A percentile compares a stretch with the other conserved stretches of the same genome.
These are phyloP conservation scores for Perognathus longimembris DNA, from an alignment of 2,113 vertebrate genomes.

Conservation along the genomic window DNA sequence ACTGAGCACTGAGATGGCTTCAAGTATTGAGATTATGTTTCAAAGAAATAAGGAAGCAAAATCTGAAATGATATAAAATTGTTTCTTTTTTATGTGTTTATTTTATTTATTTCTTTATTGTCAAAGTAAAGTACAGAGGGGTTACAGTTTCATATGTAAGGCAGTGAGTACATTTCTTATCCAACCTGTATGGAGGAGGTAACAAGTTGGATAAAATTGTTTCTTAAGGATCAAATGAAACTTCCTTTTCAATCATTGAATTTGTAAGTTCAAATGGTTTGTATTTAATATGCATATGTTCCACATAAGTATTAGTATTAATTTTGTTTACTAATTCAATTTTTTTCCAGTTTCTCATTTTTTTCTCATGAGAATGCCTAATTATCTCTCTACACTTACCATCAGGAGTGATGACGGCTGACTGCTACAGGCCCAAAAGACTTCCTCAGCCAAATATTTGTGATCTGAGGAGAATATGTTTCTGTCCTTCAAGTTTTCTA, in stretches of 20 bases:
- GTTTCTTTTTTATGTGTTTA: too few relatives aligned
- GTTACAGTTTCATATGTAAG: too few relatives aligned
- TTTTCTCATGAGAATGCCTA: conserved; percentile 63
- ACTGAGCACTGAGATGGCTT: background rate
- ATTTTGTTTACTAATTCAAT: conserved; percentile 65
- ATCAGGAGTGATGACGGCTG: background rate
- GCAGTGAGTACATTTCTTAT: too few relatives aligned
- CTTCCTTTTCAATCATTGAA: background rate
- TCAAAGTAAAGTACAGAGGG: too few relatives aligned
- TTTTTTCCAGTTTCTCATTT: background rate
- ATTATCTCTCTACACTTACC: conserved; percentile 32
- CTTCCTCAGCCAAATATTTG: conserved; percentile 42
- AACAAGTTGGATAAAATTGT: background rate
- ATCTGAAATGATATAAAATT: conserved; percentile 17
- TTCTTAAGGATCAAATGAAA: conserved; percentile 36
- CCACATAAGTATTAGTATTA: conserved; percentile 36
- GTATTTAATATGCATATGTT: conserved; percentile 40
- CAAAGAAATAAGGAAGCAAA: conserved; percentile 16
- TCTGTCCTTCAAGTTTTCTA: background rate
- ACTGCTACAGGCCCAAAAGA: conserved; percentile 33
- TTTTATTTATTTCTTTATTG: too few relatives aligned
- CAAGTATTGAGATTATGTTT: background rate
- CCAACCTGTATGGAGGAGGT: too few relatives aligned
- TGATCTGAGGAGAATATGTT: background rate
- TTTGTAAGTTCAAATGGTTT: conserved; percentile 60